Evolutionary conservation across 1,140 invertebrate species (phyloP), one percentile per base, ranked within the genome.

Genomic region (Drosophila miranda): DNA sequence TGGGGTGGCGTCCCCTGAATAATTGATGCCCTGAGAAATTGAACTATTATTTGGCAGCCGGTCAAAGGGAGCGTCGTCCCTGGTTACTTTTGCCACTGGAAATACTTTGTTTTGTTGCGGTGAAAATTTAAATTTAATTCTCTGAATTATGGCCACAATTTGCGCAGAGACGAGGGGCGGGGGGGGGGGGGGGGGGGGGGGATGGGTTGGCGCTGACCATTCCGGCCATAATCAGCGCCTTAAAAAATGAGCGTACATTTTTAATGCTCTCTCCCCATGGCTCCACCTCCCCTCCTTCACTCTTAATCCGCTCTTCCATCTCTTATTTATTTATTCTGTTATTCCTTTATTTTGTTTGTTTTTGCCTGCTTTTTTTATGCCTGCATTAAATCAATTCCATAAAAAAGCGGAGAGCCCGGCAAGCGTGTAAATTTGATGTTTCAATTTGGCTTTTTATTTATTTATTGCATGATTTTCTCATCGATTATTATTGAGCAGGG

Each of bases 31-130:
- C 55, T 69, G 51, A 57, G 63, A 87, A 86, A 86, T 86, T 78
- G 82, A 74, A 86, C 70, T 82, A 82, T 78, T 86, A 86, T 88
- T 86, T 78, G 77, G 16, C 64, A 28, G 55, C 58, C 58, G 61
- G 63, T 60, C 62, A 81, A 41, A n/a, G 49, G 64, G 4, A 38
- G 11, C 34, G 34, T 38, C 4, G 11, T 1, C 11, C 34, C 11
- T 13, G 34, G 11, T 38, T 11, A 6, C 7, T 14, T 50, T 50
- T 28, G 14, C 23, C 3, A 26, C 3, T 6, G 13, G 0, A 14
- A 28, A 26, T 23, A 11, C 8, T 28, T 5, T 23, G 28, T 41
- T 52, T 49, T 49, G 55, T 51, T 53, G 38, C 21, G 30, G 9
- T 48, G 48, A 38, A 52, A 68, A 74, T 74, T 74, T 63, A 74